phyloP scores from a whole-genome alignment of 2,797 vertebrate genomes.

The Lerista edwardsae region DNA sequence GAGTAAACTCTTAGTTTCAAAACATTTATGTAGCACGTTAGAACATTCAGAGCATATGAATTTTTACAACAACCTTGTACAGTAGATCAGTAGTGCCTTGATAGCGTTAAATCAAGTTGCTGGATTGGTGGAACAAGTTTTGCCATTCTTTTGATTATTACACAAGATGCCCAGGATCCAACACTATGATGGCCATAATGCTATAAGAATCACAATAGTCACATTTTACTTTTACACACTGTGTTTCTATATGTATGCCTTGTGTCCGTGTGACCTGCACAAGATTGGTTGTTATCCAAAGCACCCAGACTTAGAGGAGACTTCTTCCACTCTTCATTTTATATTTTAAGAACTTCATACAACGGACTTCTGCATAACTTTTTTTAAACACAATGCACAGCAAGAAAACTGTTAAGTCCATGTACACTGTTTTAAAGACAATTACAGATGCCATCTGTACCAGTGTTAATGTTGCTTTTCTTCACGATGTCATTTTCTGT shows the following conservation, averaged over 20 bases:
- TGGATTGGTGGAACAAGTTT: too few relatives aligned
- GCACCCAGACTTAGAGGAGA: slow-evolving; percentile 32
- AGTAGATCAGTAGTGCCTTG: too few relatives aligned
- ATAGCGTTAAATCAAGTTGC: not conserved
- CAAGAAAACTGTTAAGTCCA: slow-evolving; percentile 52
- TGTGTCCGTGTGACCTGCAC: not conserved
- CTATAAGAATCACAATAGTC: not conserved
- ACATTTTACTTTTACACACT: not conserved
- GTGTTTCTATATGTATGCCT: not conserved
- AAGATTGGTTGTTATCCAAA: slow-evolving; percentile 27
- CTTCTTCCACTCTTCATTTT: slow-evolving; percentile 35
- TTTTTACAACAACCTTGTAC: not conserved
- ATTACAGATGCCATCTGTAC: slow-evolving; percentile 28
- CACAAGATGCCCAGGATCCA: not conserved
- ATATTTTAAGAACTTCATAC: slow-evolving; percentile 60
- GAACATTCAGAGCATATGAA: not conserved
- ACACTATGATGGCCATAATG: not conserved
- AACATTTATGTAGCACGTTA: not conserved
- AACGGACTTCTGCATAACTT: slow-evolving; percentile 45
- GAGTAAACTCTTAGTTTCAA: not conserved
- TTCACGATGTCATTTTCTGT: slow-evolving; percentile 5
- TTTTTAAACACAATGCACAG: slow-evolving; percentile 52
- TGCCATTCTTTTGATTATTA: not conserved
- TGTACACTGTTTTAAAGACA: slow-evolving; percentile 19
- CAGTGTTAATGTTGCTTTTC: slow-evolving; percentile 44